phyloP scores from a whole-genome alignment of 2,113 vertebrate species.

The Gymnogyps californianus region DNA sequence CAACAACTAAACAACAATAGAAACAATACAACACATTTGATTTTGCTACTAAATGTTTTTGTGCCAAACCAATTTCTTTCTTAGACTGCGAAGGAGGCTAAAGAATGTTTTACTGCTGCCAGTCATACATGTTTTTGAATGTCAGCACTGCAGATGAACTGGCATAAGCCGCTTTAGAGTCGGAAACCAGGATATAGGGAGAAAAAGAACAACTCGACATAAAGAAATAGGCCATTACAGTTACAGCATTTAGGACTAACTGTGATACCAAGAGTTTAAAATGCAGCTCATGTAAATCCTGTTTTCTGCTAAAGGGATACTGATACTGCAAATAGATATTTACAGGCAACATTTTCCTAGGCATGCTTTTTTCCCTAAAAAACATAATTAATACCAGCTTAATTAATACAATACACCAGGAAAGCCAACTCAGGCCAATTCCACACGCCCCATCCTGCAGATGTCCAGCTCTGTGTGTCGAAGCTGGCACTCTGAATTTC shows the following conservation, averaged over 20 bases:
- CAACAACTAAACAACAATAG: not conserved
- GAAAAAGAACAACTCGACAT: not conserved
- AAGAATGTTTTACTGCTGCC: not conserved
- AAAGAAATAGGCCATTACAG: constrained; percentile 26
- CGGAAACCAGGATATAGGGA: not conserved
- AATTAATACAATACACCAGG: not conserved
- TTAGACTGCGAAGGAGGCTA: not conserved
- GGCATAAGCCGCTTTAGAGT: not conserved
- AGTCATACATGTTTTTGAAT: not conserved
- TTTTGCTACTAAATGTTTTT: not conserved
- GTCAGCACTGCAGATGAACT: not conserved
- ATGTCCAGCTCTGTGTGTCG: fast-evolving
- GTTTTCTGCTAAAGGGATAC: constrained; percentile 12
- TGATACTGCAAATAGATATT: not conserved
- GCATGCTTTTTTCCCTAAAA: not conserved
- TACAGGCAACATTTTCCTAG: not conserved
- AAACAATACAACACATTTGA: not conserved
- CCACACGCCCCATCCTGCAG: not conserved
- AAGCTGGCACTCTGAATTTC: not conserved
- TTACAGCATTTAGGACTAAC: constrained; percentile 42
- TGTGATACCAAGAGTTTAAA: not conserved
- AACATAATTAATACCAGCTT: not conserved
- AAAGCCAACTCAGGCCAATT: not conserved
- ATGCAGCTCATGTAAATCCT: constrained; percentile 21
- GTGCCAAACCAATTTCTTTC: not conserved